Percentiles rank a stretch among this genome's conserved stretches.
Evolutionary conservation across 35 echinoderm and acorn worm species (phyloP).

Genomic region (Amphiura filiformis): DNA sequence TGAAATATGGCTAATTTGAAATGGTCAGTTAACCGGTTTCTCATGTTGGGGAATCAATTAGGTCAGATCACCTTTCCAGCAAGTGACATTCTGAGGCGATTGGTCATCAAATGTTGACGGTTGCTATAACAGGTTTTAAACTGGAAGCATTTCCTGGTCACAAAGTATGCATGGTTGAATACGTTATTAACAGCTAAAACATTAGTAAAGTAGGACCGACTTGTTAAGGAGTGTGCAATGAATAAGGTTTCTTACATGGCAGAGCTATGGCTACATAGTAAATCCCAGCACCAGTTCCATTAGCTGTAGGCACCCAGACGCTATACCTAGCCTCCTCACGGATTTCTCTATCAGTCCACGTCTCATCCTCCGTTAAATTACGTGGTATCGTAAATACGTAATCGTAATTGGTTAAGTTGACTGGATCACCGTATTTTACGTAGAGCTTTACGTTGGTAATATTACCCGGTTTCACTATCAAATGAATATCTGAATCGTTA

Average conservation of each 20-base stretch:
- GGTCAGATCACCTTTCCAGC: no score
- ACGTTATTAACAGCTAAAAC: no score
- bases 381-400: neutral
- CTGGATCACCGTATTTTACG: neutral
- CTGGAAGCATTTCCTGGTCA: no score
- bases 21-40: no score
- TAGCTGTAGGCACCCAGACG: neutral
- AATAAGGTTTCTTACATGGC: neutral
- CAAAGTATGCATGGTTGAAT: no score
- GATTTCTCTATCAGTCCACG: neutral
- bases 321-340: neutral
- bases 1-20: no score
- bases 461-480: neutral
- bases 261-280: conserved; percentile 1
- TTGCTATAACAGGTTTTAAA: no score
- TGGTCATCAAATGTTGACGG: no score
- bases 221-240: no score
- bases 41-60: no score
- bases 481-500: neutral
- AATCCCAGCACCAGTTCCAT: neutral
- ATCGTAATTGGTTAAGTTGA: neutral
- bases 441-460: neutral
- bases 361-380: neutral
- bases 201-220: no score
- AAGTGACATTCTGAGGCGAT: no score